Percentiles rank a stretch among this genome's conserved stretches.
Evolutionary conservation across 2,797 vertebrate species (phyloP).

Genomic region (Xiphophorus birchmanni): DNA sequence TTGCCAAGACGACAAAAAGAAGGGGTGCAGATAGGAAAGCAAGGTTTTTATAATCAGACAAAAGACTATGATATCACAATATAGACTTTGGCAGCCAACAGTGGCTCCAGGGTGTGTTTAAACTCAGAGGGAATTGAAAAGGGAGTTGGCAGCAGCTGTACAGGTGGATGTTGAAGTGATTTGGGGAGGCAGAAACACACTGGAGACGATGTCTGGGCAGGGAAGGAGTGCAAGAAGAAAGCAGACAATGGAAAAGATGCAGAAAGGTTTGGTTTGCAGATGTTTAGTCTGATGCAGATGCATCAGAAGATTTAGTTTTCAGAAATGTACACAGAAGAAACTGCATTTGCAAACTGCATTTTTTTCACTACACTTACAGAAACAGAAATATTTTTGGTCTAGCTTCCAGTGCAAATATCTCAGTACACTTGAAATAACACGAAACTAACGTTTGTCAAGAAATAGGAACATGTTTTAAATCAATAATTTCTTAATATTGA

Average conservation of each 20-base stretch:
- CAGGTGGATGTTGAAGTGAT: constrained; percentile 26
- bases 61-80: neutral
- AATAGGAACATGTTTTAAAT: too few relatives aligned
- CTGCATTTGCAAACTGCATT: neutral
- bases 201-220: neutral
- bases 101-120: constrained; percentile 13
- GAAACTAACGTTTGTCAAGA: too few relatives aligned
- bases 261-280: neutral
- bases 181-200: constrained; percentile 1
- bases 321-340: neutral
- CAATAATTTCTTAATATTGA: too few relatives aligned
- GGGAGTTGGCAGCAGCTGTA: constrained; percentile 4
- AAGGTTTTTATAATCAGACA: neutral
- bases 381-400: too few relatives aligned
- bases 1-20: neutral
- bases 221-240: neutral
- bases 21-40: neutral
- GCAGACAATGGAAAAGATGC: neutral
- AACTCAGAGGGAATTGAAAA: neutral
- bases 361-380: neutral
- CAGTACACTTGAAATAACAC: too few relatives aligned
- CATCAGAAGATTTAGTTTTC: neutral
- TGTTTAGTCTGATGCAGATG: neutral
- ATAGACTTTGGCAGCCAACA: neutral
- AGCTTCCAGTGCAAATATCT: too few relatives aligned